phyloP scores from a whole-genome alignment of 2,797 vertebrate genomes.

The Mus spretus region DNA sequence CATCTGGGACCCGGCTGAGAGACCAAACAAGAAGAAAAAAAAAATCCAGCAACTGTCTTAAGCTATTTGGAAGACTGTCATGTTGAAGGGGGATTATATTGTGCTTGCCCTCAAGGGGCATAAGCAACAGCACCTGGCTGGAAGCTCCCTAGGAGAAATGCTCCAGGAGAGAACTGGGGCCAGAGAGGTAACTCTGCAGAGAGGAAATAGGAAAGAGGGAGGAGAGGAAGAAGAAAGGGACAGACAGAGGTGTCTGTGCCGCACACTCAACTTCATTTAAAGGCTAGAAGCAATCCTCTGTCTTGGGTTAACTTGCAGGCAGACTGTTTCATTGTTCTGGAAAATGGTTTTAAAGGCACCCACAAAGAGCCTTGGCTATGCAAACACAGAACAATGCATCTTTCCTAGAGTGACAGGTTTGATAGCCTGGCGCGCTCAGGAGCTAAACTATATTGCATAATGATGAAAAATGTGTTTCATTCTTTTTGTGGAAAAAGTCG shows the following conservation, averaged over 20 bases:
- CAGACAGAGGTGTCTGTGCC: not conserved
- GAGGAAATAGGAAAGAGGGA: not conserved
- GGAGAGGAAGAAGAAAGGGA: not conserved
- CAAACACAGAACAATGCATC: conserved; percentile 46
- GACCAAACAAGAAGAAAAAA: not conserved
- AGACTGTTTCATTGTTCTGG: conserved; percentile 49
- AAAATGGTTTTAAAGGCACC: not conserved
- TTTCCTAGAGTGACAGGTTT: conserved; percentile 60
- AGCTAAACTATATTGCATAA: conserved; percentile 43
- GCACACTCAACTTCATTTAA: not conserved
- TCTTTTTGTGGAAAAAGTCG: conserved; percentile 36
- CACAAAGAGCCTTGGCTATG: conserved; percentile 60
- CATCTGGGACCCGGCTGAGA: not conserved
- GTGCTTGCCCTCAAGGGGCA: not conserved
- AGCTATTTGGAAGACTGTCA: conserved; percentile 68
- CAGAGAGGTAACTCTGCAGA: not conserved
- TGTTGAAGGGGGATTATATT: conserved; percentile 48
- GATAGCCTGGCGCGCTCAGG: conserved; percentile 21
- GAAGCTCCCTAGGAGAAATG: conserved; percentile 46
- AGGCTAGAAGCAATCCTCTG: conserved; percentile 46
- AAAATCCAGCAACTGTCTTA: not conserved
- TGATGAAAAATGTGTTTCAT: conserved; percentile 47
- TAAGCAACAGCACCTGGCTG: conserved; percentile 35
- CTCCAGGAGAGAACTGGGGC: conserved; percentile 26
- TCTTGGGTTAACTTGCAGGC: conserved; percentile 48